These are phyloP conservation scores for Camelus dromedarius DNA, from an alignment of 2,113 vertebrate species.

Conservation along the genomic window DNA sequence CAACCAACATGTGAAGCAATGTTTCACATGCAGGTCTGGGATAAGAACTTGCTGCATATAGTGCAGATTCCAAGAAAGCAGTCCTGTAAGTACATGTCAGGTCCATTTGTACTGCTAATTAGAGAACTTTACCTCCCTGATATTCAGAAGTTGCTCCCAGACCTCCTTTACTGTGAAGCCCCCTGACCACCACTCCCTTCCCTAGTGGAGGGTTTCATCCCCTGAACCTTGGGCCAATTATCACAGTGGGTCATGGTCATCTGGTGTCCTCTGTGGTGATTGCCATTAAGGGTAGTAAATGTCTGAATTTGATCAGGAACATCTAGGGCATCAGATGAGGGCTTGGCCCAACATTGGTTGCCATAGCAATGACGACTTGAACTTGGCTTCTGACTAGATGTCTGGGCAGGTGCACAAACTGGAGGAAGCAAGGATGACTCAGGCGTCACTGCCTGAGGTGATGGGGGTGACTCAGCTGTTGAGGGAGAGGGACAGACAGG, in stretches of 20 bases:
- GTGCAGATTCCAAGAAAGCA: background rate
- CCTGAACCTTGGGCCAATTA: background rate
- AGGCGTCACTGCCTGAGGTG: background rate
- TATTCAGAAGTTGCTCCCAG: background rate
- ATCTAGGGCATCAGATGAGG: background rate
- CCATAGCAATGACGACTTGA: background rate
- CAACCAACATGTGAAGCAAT: rapidly evolving
- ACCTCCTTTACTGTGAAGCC: background rate
- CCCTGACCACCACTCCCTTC: no score
- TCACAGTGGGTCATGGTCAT: background rate
- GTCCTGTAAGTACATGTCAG: background rate
- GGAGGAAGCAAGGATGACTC: conserved; percentile 37
- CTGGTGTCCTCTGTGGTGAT: background rate
- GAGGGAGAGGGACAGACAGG: background rate
- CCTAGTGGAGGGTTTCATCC: background rate
- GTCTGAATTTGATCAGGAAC: background rate
- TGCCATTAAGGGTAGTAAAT: background rate
- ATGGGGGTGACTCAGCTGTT: background rate
- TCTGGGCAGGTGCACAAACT: background rate
- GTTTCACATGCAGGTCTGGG: background rate
- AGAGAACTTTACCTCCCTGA: background rate
- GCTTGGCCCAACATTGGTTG: background rate
- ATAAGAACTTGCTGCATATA: background rate
- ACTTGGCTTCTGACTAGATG: background rate
- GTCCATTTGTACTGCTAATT: background rate